Evolutionary conservation across 2,113 vertebrate genomes (phyloP), one percentile per base, ranked within the genome.

Genomic region (Athene noctua): DNA sequence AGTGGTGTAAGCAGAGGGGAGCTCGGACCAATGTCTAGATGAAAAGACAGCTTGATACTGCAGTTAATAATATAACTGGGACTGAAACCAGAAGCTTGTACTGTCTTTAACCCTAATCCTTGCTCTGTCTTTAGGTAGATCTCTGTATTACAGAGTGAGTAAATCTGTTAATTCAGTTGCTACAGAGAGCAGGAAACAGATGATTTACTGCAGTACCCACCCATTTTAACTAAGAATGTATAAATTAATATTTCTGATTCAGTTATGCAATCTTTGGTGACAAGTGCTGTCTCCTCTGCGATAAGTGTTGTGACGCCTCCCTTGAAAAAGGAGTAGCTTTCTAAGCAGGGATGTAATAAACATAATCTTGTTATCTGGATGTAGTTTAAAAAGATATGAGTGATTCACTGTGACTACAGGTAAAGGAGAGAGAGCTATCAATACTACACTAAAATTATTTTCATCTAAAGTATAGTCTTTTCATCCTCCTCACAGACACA

Each of bases 21-120:
- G 42, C 44, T 73, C 72, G 66, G 54, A 27, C 52, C 70, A 82
- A 71, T 7, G 51, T 5, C 70, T 65, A 40, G 90, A 90, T 77
- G 46, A 86, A 82, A 88, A 77, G 85, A 83, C 90, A 93, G 71
- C 67, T 95, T 94, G 85, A 80, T 36, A 90, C 92, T 86, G 22
- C 54, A 86, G 84, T 70, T 75, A 85, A 88, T 87, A 78, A 68
- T 30, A 32, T 23, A 47, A 23, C n/a, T 59, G 85, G 23, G 30
- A 62, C 46, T 38, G 79, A 83, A 65, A 83, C 8, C 49, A 82
- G 58, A 75, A 61, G 40, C 8, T 16, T 75, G 10, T 34, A 17
- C 9, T 63, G 11, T 88, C 57, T 75, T 81, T 61, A 91, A 71
- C 19, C 61, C 42, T 72, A 58, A 73, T 54, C 18, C 20, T 32